These are phyloP conservation scores for Hydraecia micacea DNA, from an alignment of 2,888 invertebrate genomes.

Conservation along the genomic window DNA sequence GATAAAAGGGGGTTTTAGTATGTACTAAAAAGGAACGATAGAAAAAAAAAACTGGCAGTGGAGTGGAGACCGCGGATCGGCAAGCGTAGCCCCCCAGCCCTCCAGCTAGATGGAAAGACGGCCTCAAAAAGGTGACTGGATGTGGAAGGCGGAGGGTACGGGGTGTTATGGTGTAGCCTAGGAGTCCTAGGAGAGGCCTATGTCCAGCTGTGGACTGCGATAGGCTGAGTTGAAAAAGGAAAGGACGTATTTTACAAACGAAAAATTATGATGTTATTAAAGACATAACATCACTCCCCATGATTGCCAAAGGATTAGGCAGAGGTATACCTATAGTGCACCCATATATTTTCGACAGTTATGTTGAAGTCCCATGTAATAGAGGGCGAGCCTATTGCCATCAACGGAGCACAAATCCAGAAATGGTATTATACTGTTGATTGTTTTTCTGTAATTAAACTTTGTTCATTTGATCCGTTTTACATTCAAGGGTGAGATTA, in stretches of 20 bases:
- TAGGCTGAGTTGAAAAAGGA: neutral
- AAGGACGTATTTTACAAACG: neutral
- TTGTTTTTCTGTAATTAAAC: neutral
- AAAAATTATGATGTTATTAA: neutral
- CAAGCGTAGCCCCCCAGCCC: too few species aligned
- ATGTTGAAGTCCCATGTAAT: neutral
- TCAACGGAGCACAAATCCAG: too few species aligned
- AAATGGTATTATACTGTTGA: neutral
- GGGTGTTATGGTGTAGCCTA: too few species aligned
- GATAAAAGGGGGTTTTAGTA: neutral
- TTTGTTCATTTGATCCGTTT: neutral
- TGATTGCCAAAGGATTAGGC: too few species aligned
- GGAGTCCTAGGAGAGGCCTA: too few species aligned
- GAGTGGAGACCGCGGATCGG: too few species aligned
- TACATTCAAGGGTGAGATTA: constrained; percentile 16
- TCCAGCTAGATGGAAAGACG: too few species aligned
- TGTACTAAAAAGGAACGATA: neutral
- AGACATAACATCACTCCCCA: neutral
- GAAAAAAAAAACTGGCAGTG: too few species aligned
- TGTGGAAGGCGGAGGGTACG: too few species aligned
- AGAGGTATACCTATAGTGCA: neutral
- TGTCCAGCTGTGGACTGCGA: too few species aligned
- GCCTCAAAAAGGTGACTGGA: too few species aligned
- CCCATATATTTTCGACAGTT: neutral
- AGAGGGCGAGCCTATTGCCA: neutral